A percentile compares a stretch with the other conserved stretches of the same genome.
phyloP scores from a whole-genome alignment of 2,888 invertebrate genomes.

The Trachelus stipa region DNA sequence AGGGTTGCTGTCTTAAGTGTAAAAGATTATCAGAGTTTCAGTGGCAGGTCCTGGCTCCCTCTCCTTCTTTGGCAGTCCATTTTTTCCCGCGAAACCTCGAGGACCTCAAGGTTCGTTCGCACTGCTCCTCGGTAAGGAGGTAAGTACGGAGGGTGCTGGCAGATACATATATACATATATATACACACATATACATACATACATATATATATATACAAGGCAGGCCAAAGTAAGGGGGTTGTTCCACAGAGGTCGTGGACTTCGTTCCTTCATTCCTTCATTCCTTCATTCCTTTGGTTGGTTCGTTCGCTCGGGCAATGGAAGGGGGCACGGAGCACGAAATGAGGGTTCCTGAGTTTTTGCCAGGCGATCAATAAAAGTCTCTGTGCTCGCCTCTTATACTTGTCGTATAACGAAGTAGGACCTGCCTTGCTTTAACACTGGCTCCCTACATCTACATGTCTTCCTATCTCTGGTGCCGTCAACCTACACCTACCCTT shows the following conservation, averaged over 20 bases:
- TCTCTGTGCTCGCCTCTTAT: conserved; percentile 64
- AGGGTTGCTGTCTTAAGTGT: conserved; percentile 55
- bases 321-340: conserved; percentile 64
- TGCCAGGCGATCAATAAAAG: conserved; percentile 67
- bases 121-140: not conserved
- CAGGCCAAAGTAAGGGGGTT: not conserved
- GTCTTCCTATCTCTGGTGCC: not conserved
- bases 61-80: conserved; percentile 48
- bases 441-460: not conserved
- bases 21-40: conserved; percentile 58
- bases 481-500: not conserved
- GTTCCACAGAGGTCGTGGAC: conserved; percentile 14
- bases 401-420: conserved; percentile 62
- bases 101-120: not conserved
- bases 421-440: conserved; percentile 1
- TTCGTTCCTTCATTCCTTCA: conserved; percentile 7
- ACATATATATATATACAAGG: not conserved
- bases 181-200: no score
- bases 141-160: not conserved
- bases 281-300: not conserved
- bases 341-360: conserved; percentile 67
- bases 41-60: conserved; percentile 26
- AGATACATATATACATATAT: not conserved
- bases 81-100: conserved; percentile 44
- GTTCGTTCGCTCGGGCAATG: not conserved